Conservation (phyloP, 2,888 invertebrate genomes). For the Acleris emargana region DNA sequence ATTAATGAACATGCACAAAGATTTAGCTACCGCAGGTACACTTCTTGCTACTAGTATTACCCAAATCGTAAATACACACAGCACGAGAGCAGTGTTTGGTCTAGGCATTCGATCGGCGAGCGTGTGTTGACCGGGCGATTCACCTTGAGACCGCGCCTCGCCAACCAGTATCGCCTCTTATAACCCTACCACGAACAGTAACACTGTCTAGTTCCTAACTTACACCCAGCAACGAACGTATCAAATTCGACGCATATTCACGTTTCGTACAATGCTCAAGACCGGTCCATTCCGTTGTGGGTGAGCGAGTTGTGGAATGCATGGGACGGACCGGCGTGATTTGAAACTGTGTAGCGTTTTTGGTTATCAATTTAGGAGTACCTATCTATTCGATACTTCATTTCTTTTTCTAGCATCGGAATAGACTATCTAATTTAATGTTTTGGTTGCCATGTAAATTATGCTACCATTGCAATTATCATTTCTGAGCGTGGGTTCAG, state of each 20-base stretch:
- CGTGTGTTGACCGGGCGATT: conserved; percentile 79
- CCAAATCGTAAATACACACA: conserved; percentile 65
- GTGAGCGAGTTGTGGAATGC: conserved; percentile 82
- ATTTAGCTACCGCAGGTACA: neutral
- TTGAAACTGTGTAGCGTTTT: conserved; percentile 74
- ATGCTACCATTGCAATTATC: conserved; percentile 39
- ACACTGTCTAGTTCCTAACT: conserved; percentile 50
- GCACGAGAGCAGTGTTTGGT: conserved; percentile 74
- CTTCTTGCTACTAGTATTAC: conserved; percentile 54
- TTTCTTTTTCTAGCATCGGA: conserved; percentile 45
- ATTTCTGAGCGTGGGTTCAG: conserved; percentile 46
- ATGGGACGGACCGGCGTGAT: conserved; percentile 73
- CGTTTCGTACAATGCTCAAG: conserved; percentile 77
- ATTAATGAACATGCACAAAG: conserved; percentile 13
- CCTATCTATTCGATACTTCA: conserved; percentile 43
- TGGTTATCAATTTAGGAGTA: conserved; percentile 61
- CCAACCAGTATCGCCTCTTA: conserved; percentile 51
- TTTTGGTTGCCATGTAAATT: conserved; percentile 25
- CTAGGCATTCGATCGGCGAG: conserved; percentile 72
- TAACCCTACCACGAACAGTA: conserved; percentile 60
- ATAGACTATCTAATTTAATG: conserved; percentile 33
- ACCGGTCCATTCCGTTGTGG: conserved; percentile 78
- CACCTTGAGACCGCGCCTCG: conserved; percentile 79
- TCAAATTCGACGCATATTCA: conserved; percentile 61
- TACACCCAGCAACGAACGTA: conserved; percentile 53